Conservation (phyloP, 2,113 vertebrate species). For the Caloenas nicobarica region DNA sequence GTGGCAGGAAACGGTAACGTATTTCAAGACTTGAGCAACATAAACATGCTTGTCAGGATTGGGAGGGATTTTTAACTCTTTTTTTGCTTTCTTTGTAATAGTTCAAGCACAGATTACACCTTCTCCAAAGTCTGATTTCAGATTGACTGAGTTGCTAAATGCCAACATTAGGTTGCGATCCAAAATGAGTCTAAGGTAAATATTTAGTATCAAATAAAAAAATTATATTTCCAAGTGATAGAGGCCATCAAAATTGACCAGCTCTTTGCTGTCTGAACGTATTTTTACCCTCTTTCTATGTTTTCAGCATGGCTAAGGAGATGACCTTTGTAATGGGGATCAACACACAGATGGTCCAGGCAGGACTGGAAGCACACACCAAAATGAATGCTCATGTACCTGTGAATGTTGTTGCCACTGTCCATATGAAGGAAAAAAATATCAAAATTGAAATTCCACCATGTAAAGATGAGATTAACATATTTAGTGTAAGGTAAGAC, state of each 20-base stretch:
- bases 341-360: slow-evolving; percentile 53
- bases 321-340: slow-evolving; percentile 62
- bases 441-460: slow-evolving; percentile 61
- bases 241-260: neutral
- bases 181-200: slow-evolving; percentile 54
- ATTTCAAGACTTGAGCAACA: neutral
- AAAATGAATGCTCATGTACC: slow-evolving; percentile 31
- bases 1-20: slow-evolving; percentile 27
- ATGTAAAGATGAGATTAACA: slow-evolving; percentile 45
- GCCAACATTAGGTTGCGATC: slow-evolving; percentile 41
- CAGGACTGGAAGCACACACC: slow-evolving; percentile 17
- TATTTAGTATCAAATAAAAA: neutral
- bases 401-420: slow-evolving; percentile 3
- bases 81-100: slow-evolving; percentile 22
- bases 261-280: neutral
- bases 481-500: slow-evolving; percentile 55
- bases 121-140: slow-evolving; percentile 45
- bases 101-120: slow-evolving; percentile 53
- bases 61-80: neutral
- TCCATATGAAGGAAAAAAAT: slow-evolving; percentile 50
- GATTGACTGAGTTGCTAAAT: slow-evolving; percentile 17
- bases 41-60: neutral
- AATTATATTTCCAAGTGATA: neutral
- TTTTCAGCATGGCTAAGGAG: slow-evolving; percentile 53
- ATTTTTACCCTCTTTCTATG: neutral